These are phyloP conservation scores for Scaptodrosophila latifasciaeformis DNA, from an alignment of 2,888 invertebrate species.

Conservation along the genomic window DNA sequence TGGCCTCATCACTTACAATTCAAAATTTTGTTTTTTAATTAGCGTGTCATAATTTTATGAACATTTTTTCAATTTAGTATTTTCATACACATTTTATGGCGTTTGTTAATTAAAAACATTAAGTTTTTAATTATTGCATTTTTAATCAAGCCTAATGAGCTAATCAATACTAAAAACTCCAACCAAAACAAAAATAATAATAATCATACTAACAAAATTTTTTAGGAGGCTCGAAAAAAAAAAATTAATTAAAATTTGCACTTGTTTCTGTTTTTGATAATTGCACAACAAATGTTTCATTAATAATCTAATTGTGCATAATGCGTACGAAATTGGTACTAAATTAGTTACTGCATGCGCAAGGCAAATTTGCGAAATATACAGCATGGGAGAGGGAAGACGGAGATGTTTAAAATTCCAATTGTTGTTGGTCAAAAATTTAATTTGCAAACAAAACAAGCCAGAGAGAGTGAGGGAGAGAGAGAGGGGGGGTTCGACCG, in stretches of 20 bases:
- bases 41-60: too few relatives aligned
- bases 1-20: too few relatives aligned
- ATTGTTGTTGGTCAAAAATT: conserved; percentile 44
- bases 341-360: conserved; percentile 57
- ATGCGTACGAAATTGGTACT: conserved; percentile 60
- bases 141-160: conserved; percentile 58
- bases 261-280: conserved; percentile 32
- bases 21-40: too few relatives aligned
- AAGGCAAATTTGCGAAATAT: background rate
- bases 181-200: conserved; percentile 35
- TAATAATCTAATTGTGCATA: conserved; percentile 65
- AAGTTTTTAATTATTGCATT: conserved; percentile 37
- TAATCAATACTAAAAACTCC: conserved; percentile 54
- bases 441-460: conserved; percentile 46
- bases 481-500: too few relatives aligned
- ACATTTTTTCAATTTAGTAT: conserved; percentile 29
- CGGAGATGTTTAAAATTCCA: conserved; percentile 10
- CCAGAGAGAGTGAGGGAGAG: conserved; percentile 32
- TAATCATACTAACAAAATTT: background rate
- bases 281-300: conserved; percentile 61
- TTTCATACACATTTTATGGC: conserved; percentile 4
- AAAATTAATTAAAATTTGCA: conserved; percentile 52
- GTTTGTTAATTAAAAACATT: conserved; percentile 46
- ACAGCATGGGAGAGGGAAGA: background rate
- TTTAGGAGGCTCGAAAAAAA: too few relatives aligned